Evolutionary conservation across 2,113 vertebrate species (phyloP).

Genomic region (Cinclus mexicanus): DNA sequence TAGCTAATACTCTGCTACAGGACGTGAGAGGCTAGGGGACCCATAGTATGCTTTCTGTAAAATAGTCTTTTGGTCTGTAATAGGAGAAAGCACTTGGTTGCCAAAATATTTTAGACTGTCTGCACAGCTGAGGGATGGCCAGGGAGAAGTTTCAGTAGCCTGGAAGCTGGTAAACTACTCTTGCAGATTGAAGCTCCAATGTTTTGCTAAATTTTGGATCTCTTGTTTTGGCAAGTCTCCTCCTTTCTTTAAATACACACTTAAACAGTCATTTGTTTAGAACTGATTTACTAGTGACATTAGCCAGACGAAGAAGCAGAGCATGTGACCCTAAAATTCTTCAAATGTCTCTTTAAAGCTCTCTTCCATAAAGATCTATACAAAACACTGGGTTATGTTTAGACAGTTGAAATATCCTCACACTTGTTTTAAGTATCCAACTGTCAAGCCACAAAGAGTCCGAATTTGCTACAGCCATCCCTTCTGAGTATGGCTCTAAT

Average conservation of each 20-base stretch:
- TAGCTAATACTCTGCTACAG: not conserved
- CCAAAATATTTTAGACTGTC: not conserved
- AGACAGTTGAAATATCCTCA: not conserved
- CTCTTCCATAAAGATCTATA: not conserved
- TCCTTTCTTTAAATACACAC: not conserved
- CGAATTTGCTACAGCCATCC: not conserved
- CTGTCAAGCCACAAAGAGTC: not conserved
- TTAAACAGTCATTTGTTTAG: not conserved
- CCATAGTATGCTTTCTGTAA: not conserved
- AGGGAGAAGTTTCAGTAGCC: not conserved
- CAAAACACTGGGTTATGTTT: not conserved
- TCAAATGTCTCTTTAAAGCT: not conserved
- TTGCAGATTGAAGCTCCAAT: not conserved
- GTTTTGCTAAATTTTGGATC: not conserved
- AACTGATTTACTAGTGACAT: not conserved
- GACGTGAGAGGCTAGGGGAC: not conserved
- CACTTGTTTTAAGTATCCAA: not conserved
- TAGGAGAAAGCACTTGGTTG: not conserved
- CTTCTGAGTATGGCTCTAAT: not conserved
- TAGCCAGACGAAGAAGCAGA: not conserved
- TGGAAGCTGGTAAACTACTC: not conserved
- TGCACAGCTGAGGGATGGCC: not conserved
- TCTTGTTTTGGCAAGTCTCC: not conserved
- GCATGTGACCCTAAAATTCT: not conserved
- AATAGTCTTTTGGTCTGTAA: not conserved